Evolutionary conservation across 2,797 vertebrate species (phyloP), one percentile per base, ranked within the genome.

Genomic region (Pseudomugil gertrudae): DNA sequence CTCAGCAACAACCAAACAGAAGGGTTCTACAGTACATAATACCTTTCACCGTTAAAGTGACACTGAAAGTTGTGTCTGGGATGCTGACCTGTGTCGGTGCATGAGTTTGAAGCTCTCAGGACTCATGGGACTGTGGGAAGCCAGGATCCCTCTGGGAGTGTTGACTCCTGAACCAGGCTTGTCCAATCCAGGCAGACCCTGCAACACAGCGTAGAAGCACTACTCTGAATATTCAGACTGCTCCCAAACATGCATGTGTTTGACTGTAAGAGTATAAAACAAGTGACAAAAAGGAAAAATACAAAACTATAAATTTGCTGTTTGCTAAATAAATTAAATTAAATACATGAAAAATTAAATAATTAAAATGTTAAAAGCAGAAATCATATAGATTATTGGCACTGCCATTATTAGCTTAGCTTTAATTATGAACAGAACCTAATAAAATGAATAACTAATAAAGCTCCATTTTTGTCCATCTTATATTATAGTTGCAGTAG

Each of bases 121-220:
- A 84, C 95, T 98, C 95, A 98, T 94, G 33, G 96, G 95, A 63
- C 95, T 93, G 36, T 98, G 97, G 0, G 97, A 93, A 23, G 95
- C 81, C 79, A 97, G 90, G 33, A 95, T 96, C 47, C 93, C 90
- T 86, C 96, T 93, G 23, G 94, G 92, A 0, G 94, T 92, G 80
- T 92, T 96, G 47, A 77, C 75, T 66, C 94, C 95, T 0, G 96
- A 94, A 2, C 93, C 94, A 0, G 93, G 83, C 71, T 95, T 97
- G 69, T 98, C 97, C 84, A 98, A 76, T 60, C 95, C 95, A 29
- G 96, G 96, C n/a, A 98, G 92, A 67, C 97, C 97, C 98, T 99
- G 93, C 75, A 92, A 66, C 50, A 83, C 83, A 89, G 93, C 87
- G 72, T 69, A 89, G 68, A 93, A 87, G 80, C 82, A 84, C 82